Percentiles rank a stretch among this genome's conserved stretches.
Evolutionary conservation across 2,113 vertebrate species (phyloP).

Genomic region (Paradoxurus hermaphroditus): DNA sequence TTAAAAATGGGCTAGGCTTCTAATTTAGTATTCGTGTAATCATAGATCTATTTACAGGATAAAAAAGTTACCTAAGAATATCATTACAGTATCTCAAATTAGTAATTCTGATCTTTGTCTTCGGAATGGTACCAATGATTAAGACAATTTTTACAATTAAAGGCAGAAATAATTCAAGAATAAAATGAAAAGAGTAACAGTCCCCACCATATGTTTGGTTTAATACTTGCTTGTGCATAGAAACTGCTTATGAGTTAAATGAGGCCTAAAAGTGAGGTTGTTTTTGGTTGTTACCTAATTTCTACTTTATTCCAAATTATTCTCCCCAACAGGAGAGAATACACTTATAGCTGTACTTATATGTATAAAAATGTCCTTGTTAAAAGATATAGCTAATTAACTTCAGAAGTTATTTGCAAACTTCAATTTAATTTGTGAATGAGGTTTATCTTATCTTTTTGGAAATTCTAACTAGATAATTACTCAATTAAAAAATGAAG

Average conservation of each 20-base stretch:
- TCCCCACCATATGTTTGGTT: neutral
- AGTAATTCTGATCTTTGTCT: slow-evolving; percentile 26
- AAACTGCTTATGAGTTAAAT: neutral
- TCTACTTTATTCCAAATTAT: slow-evolving; percentile 27
- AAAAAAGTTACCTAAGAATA: neutral
- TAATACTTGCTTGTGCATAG: slow-evolving; percentile 40
- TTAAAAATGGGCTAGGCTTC: neutral
- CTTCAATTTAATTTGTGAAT: slow-evolving; percentile 54
- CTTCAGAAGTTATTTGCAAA: slow-evolving; percentile 17
- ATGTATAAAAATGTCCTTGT: neutral
- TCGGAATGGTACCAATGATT: neutral
- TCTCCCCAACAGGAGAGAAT: neutral
- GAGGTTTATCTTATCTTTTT: neutral
- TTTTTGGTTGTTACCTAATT: slow-evolving; percentile 57
- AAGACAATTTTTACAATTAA: slow-evolving; percentile 42
- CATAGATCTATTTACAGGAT: neutral
- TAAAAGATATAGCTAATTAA: slow-evolving; percentile 25
- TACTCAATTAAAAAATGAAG: neutral
- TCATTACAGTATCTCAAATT: neutral
- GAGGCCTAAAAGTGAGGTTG: neutral
- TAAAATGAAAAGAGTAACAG: slow-evolving; percentile 1
- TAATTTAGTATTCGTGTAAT: neutral
- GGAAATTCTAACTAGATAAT: slow-evolving; percentile 26
- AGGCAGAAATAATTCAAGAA: neutral
- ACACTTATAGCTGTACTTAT: neutral